phyloP scores from a whole-genome alignment of 2,797 vertebrate genomes.

The Potorous gilbertii region DNA sequence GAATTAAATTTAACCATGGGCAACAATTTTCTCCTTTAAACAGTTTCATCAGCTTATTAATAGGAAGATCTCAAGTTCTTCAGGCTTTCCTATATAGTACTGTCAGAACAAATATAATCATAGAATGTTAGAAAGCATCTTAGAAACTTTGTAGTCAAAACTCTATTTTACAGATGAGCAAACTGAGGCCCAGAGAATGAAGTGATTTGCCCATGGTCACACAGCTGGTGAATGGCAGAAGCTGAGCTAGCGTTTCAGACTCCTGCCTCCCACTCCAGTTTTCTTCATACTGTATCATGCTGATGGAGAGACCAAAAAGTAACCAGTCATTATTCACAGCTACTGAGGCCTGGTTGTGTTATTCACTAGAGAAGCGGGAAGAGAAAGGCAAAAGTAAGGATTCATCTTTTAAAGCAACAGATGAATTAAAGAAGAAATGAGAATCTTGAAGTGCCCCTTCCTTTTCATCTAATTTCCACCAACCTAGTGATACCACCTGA shows the following conservation, averaged over 20 bases:
- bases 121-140: background rate
- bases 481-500: background rate
- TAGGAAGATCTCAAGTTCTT: background rate
- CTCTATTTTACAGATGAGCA: conserved; percentile 27
- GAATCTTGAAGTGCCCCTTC: background rate
- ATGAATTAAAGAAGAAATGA: background rate
- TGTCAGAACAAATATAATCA: background rate
- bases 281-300: conserved; percentile 27
- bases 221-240: background rate
- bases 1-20: background rate
- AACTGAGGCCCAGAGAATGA: conserved; percentile 15
- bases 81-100: background rate
- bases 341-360: background rate
- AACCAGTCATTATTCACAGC: background rate
- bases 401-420: background rate
- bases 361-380: background rate
- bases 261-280: conserved; percentile 8
- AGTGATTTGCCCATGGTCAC: conserved; percentile 30
- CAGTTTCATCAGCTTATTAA: background rate
- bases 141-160: background rate
- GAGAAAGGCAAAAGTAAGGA: background rate
- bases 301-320: background rate
- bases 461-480: background rate
- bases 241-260: background rate
- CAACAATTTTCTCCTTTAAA: background rate